Base-by-base conservation (phyloP, 2,113 vertebrate species). In the Sceloporus tristichus region DNA sequence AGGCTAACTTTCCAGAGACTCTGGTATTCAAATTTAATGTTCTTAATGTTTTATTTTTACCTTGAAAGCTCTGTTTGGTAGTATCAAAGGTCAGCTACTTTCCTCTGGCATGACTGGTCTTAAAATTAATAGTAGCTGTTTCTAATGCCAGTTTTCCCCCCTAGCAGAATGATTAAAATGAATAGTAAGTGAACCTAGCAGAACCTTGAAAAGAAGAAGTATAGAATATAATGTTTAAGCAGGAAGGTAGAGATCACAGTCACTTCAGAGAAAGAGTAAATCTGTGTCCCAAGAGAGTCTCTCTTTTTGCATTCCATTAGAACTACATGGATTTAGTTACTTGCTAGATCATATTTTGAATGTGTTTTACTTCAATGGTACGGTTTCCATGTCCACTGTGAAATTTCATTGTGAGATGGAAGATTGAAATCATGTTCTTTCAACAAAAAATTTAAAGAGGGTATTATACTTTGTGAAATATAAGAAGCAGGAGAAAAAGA, bases 51-150 rank as follows among this genome's bases (percentile, higher is more conserved):
- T 48, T 62, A 91, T 80, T 0, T 2, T 42, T 34, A 87, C 53
- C 34, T 85, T 91, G 89, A 90, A 91, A 87, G 81, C 79, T 93
- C 90, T 87, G 78, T 90, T 91, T 84, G 54, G 74, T 73, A 88
- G 83, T 81, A 90, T 83, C 89, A 84, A 84, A 89, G 85, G 74
- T 77, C 87, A 79, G 78, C 66, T 2, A 0, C 54, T 85, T 89
- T 83, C 16, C 16, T 9, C 79, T 90, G 86, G 40, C 74, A 82
- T 78, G 29, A 66, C 83, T 74, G 70, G 34, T 74, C 85, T 91
- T 92, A 89, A 93, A 93, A 89, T 92, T 85, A 91, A 93, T 83
- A 70, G 38, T 53, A 48, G 65, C 8, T 84, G 10, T 73, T 90
- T 88, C 70, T 79, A 65, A 8, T 59, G 42, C 88, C 84, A 74